phyloP scores from a whole-genome alignment of 2,888 invertebrate species.

The Achlya flavicornis region DNA sequence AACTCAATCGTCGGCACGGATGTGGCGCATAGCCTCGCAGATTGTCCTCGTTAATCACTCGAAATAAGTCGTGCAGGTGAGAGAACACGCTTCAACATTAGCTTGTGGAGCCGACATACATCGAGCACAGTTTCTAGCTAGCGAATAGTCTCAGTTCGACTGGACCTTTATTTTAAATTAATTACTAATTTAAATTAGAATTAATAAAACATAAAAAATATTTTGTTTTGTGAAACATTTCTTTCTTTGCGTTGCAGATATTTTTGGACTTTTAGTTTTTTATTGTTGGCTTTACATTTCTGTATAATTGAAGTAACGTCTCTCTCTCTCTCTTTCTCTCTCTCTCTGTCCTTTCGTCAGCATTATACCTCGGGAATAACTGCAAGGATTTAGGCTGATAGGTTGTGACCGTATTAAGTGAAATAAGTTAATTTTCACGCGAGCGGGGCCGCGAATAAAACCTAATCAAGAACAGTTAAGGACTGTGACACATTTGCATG shows the following conservation, averaged over 20 bases:
- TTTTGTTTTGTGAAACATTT: no score
- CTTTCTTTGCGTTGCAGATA: background rate
- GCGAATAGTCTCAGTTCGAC: background rate
- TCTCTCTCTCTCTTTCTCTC: no score
- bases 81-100: constrained; percentile 5
- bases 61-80: constrained; percentile 5
- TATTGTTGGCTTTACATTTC: no score
- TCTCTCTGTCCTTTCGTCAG: no score
- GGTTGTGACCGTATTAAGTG: no score
- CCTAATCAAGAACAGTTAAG: constrained; percentile 22
- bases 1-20: background rate
- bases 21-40: background rate
- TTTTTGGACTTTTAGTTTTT: background rate
- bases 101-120: background rate
- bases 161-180: background rate
- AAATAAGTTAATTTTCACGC: no score
- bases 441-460: background rate
- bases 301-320: no score
- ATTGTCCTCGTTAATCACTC: constrained; percentile 4
- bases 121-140: background rate
- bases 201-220: no score
- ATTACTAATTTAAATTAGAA: no score
- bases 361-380: no score
- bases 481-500: constrained; percentile 32
- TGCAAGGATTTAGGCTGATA: no score